Evolutionary conservation across 2,113 vertebrate genomes (phyloP), one percentile per base, ranked within the genome.

Genomic region (Mionectes macconnelli): DNA sequence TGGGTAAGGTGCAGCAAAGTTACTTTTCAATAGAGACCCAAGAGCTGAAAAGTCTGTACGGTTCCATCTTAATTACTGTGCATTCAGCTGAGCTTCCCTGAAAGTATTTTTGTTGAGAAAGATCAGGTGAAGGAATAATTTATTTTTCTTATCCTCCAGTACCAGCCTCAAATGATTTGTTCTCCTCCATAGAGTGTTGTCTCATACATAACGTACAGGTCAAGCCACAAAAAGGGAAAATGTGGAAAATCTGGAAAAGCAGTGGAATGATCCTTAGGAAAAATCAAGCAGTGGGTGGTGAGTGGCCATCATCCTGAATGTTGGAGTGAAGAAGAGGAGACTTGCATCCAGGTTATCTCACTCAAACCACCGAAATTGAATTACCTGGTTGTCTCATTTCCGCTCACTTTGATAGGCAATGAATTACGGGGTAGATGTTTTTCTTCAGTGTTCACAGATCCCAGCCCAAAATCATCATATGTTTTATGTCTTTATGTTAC

Each of bases 141-240:
- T 64, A 4, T 72, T 94, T 90, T 86, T 39, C 47, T 33, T 47
- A 33, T 57, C 19, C 42, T 74, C 42, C 39, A 47, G 20, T 57
- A 49, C 21, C 27, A 72, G 76, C 83, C 64, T 79, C 1, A 20
- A 57, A 63, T 73, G 37, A 35, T 57, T 62, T 77, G 25, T 74
- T 94, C 74, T 47, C 56, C 27, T 69, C 55, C 21, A 9, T 56
- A 50, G 81, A 60, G 18, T 40, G 3, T 81, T 88, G n/a, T 74
- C 40, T 84, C 23, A 23, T 56, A 33, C 8, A 2, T 77, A 30
- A 30, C 5, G 28, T 55, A 57, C 52, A 64, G 66, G 49, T 83
- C 68, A 81, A 89, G 55, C 24, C 73, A 78, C 30, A 72, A 23
- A 49, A 81, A 89, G n/a, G 44, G 33, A 64, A 93, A 93, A 86